phyloP scores from a whole-genome alignment of 2,113 vertebrate species.

The Ibidorhyncha struthersii region DNA sequence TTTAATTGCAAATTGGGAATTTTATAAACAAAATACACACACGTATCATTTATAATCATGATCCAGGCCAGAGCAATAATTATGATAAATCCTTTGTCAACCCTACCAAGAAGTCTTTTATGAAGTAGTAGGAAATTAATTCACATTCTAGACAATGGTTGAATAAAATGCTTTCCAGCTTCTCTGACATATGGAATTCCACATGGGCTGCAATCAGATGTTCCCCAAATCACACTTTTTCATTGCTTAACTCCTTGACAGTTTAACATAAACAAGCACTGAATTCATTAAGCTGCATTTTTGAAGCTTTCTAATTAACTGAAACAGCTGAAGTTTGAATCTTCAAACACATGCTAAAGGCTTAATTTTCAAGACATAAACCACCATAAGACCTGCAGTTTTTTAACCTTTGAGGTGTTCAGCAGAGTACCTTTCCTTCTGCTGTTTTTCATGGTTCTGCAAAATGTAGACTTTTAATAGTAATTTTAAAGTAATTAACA shows the following conservation, averaged over 20 bases:
- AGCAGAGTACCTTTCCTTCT: not conserved
- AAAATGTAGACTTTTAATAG: not conserved
- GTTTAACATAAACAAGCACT: constrained; percentile 77
- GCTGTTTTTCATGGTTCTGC: not conserved
- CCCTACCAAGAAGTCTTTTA: constrained; percentile 63
- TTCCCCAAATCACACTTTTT: constrained; percentile 73
- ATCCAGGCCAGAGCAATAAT: constrained; percentile 69
- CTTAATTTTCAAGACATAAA: constrained; percentile 53
- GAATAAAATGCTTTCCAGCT: constrained; percentile 67
- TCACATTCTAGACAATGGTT: constrained; percentile 67
- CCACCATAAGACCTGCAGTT: not conserved
- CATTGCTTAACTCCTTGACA: constrained; percentile 74
- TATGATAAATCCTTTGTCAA: constrained; percentile 82
- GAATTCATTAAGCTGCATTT: constrained; percentile 77
- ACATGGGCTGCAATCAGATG: constrained; percentile 73
- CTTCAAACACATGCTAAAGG: constrained; percentile 57
- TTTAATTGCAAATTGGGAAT: constrained; percentile 75
- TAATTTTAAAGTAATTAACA: not conserved
- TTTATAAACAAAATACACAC: constrained; percentile 73
- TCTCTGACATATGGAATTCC: constrained; percentile 66
- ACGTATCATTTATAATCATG: constrained; percentile 69
- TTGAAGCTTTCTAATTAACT: constrained; percentile 72
- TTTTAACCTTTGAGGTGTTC: not conserved
- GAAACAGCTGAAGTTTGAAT: constrained; percentile 54
- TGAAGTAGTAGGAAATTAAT: constrained; percentile 75